phyloP scores from a whole-genome alignment of 2,113 vertebrate species.

The Amblyornis subalaris region DNA sequence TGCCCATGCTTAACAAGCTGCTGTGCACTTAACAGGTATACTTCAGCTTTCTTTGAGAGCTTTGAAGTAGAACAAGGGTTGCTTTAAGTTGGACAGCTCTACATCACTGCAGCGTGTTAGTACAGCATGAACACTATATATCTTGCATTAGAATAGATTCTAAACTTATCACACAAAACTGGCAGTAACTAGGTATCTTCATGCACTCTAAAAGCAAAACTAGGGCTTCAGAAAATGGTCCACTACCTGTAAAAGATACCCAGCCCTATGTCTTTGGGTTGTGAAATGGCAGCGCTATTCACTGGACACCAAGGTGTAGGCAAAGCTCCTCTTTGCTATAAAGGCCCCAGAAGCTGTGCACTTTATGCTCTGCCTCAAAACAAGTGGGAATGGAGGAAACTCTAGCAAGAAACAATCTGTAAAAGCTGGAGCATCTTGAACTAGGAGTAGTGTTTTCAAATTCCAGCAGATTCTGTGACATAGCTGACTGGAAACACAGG shows the following conservation, averaged over 20 bases:
- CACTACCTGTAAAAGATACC: neutral
- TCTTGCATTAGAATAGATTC: neutral
- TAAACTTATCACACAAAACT: neutral
- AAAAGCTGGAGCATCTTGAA: neutral
- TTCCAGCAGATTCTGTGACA: neutral
- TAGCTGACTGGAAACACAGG: neutral
- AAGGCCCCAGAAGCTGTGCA: neutral
- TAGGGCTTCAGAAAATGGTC: neutral
- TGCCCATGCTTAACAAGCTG: neutral
- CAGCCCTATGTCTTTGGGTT: neutral
- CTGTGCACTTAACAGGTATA: neutral
- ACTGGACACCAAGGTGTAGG: neutral
- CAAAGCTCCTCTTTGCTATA: neutral
- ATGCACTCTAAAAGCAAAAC: neutral
- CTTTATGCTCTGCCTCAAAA: neutral
- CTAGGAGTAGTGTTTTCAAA: neutral
- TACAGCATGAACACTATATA: neutral
- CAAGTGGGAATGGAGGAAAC: fast-evolving
- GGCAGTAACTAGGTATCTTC: neutral
- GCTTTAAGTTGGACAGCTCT: neutral
- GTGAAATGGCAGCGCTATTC: neutral
- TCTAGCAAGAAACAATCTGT: neutral
- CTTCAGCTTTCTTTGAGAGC: neutral
- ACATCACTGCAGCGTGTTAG: neutral
- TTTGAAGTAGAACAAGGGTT: neutral